Percentiles rank a stretch among this genome's conserved stretches.
phyloP scores from a whole-genome alignment of 2,888 invertebrate species.

The Drosophila tripunctata region DNA sequence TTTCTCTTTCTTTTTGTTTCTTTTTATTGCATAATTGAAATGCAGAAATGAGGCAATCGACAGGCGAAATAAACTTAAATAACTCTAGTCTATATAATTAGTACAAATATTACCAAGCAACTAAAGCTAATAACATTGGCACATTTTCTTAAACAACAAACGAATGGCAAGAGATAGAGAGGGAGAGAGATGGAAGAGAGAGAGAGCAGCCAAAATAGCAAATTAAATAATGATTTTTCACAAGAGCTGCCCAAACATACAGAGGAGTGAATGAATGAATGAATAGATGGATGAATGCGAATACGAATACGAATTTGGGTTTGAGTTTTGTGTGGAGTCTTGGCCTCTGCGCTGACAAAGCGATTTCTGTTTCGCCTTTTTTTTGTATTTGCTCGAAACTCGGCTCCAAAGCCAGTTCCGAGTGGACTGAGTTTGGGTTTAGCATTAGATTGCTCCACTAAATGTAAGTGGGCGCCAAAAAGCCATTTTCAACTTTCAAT shows the following conservation, averaged over 20 bases:
- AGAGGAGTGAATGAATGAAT: constrained; percentile 15
- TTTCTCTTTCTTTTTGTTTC: not conserved
- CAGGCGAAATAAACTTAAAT: not conserved
- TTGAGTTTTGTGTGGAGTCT: constrained; percentile 6
- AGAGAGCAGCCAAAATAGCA: constrained; percentile 42
- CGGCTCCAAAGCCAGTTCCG: constrained; percentile 2
- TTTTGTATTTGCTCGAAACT: constrained; percentile 27
- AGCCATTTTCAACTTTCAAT: constrained; percentile 76
- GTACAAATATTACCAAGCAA: constrained; percentile 18
- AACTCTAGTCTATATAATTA: constrained; percentile 28
- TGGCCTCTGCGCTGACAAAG: constrained; percentile 62
- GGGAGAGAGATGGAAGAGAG: too few relatives aligned
- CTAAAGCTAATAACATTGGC: constrained; percentile 66
- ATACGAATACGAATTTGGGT: constrained; percentile 10
- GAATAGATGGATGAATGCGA: not conserved
- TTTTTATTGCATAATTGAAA: constrained; percentile 16
- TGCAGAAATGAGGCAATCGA: constrained; percentile 57
- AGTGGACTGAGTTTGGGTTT: constrained; percentile 31
- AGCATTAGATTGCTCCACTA: constrained; percentile 60
- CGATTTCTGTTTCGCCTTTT: constrained; percentile 49
- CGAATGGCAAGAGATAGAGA: constrained; percentile 36
- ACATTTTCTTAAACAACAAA: constrained; percentile 52
- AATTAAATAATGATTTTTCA: constrained; percentile 61
- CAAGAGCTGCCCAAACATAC: constrained; percentile 40
- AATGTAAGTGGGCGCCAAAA: constrained; percentile 59